Evolutionary conservation across 2,888 invertebrate species (phyloP).

Genomic region (Serrognathus titanus): DNA sequence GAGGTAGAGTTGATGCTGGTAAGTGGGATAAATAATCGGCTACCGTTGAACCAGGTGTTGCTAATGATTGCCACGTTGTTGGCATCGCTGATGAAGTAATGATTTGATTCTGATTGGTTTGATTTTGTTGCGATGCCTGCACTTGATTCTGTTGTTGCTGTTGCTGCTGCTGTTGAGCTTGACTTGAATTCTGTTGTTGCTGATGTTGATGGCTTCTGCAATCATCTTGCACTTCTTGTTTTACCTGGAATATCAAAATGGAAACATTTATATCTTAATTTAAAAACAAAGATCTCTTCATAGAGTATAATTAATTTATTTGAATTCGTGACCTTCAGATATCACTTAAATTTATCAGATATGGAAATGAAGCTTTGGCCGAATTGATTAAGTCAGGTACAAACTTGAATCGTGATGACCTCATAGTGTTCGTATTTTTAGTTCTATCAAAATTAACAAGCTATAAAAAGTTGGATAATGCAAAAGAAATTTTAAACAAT

Average conservation of each 20-base stretch:
- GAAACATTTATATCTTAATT: too few relatives aligned
- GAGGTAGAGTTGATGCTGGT: slow-evolving; percentile 68
- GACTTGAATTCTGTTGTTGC: slow-evolving; percentile 25
- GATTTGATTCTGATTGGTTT: slow-evolving; percentile 45
- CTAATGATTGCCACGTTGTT: slow-evolving; percentile 68
- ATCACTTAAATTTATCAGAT: too few relatives aligned
- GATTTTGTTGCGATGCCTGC: slow-evolving; percentile 26
- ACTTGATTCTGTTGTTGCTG: slow-evolving; percentile 25
- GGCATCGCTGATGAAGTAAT: slow-evolving; percentile 52
- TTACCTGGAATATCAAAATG: slow-evolving; percentile 21
- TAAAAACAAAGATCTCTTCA: too few relatives aligned
- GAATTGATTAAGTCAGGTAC: too few relatives aligned
- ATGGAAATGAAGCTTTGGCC: too few relatives aligned
- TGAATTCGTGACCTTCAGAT: too few relatives aligned
- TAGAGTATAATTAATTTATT: too few relatives aligned
- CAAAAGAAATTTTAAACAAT: too few relatives aligned
- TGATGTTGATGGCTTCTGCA: slow-evolving; percentile 26
- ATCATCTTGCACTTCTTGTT: slow-evolving; percentile 33
- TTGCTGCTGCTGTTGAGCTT: slow-evolving; percentile 23
- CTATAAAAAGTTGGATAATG: too few relatives aligned
- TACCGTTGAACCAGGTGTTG: slow-evolving; percentile 67
- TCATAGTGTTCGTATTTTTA: too few relatives aligned
- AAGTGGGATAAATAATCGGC: slow-evolving; percentile 82
- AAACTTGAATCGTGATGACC: too few relatives aligned
- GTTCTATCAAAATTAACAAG: too few relatives aligned